Evolutionary conservation across 2,113 vertebrate genomes (phyloP).

Genomic region (Anhinga anhinga): DNA sequence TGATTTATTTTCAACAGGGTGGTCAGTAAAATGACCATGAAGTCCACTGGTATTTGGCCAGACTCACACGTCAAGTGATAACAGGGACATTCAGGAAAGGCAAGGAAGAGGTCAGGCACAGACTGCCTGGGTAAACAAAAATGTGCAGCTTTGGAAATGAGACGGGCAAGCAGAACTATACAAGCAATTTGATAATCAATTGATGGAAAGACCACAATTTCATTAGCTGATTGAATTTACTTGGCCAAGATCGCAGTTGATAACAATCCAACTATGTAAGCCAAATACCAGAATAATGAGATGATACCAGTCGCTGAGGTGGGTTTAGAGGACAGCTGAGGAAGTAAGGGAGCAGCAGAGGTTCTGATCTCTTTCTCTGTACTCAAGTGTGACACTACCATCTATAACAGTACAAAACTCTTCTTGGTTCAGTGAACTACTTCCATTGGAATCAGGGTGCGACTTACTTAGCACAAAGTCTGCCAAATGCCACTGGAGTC

Average conservation of each 20-base stretch:
- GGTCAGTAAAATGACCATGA: not conserved
- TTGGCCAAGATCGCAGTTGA: not conserved
- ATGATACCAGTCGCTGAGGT: not conserved
- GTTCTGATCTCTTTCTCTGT: not conserved
- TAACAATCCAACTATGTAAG: not conserved
- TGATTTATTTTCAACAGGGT: not conserved
- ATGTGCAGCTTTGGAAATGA: not conserved
- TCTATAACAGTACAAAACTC: not conserved
- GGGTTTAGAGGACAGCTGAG: too few relatives aligned
- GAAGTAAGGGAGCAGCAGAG: not conserved
- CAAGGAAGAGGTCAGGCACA: not conserved
- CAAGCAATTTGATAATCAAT: not conserved
- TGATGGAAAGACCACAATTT: not conserved
- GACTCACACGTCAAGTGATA: not conserved
- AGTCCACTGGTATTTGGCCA: not conserved
- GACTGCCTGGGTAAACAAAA: not conserved
- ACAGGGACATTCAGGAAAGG: not conserved
- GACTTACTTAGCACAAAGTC: not conserved
- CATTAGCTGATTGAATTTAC: conserved; percentile 35
- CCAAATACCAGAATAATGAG: conserved; percentile 46
- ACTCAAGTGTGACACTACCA: not conserved
- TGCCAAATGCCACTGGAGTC: conserved; percentile 9
- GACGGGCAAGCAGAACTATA: not conserved
- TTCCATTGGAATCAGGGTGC: not conserved
- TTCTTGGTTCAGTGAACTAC: not conserved